Evolutionary conservation across 1,140 invertebrate species (phyloP).

Genomic region (Trichogramma pretiosum): DNA sequence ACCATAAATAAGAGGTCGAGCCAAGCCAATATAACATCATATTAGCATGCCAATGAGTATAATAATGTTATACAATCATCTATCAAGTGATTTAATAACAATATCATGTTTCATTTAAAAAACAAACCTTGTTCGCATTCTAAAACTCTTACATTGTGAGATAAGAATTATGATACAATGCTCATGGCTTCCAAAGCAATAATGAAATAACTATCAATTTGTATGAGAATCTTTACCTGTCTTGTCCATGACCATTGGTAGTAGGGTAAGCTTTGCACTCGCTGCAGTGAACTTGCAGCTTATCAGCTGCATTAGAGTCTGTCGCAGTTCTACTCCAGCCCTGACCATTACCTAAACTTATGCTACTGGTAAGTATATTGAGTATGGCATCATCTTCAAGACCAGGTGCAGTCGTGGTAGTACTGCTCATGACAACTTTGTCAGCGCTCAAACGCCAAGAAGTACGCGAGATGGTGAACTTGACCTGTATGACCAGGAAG

Average conservation of each 20-base stretch:
- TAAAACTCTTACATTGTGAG: no score
- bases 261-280: slow-evolving; percentile 38
- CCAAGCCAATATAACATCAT: no score
- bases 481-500: slow-evolving; percentile 36
- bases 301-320: slow-evolving; percentile 29
- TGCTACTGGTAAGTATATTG: slow-evolving; percentile 34
- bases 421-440: slow-evolving; percentile 31
- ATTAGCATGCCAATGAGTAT: no score
- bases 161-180: no score
- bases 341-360: slow-evolving; percentile 30
- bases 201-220: slow-evolving; percentile 8
- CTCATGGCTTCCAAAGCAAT: slow-evolving; percentile 22
- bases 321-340: slow-evolving; percentile 38
- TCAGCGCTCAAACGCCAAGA: slow-evolving; percentile 40
- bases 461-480: slow-evolving; percentile 37
- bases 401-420: slow-evolving; percentile 26
- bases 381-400: slow-evolving; percentile 30
- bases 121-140: no score
- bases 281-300: slow-evolving; percentile 34
- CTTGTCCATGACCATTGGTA: slow-evolving; percentile 25
- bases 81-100: no score
- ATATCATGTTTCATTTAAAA: no score
- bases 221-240: slow-evolving; percentile 28
- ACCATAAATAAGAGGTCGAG: no score
- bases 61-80: no score